phyloP scores from a whole-genome alignment of 2,113 vertebrate species.

The Nibea coibor region DNA sequence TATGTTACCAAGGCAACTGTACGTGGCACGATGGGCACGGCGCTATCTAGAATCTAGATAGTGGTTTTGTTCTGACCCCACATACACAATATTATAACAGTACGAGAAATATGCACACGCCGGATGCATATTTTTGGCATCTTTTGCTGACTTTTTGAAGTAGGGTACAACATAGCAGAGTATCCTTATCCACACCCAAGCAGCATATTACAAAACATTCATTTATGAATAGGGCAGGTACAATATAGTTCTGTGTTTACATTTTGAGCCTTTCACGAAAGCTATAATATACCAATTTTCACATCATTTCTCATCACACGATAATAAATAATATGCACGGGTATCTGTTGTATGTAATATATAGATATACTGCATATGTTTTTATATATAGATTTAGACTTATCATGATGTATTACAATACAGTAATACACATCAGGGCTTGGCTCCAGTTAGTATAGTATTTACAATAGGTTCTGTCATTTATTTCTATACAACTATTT shows the following conservation, averaged over 20 bases:
- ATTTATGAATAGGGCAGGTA: conserved; percentile 54
- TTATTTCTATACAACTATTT: conserved; percentile 71
- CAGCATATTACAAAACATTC: conserved; percentile 74
- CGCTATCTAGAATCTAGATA: conserved; percentile 68
- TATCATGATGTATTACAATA: conserved; percentile 53
- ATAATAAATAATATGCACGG: conserved; percentile 56
- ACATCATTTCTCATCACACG: conserved; percentile 54
- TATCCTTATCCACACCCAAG: conserved; percentile 65
- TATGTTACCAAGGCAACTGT: conserved; percentile 82
- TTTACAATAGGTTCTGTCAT: conserved; percentile 62
- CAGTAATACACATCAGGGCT: conserved; percentile 62
- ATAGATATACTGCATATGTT: conserved; percentile 66
- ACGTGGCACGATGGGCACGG: conserved; percentile 76
- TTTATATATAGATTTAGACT: conserved; percentile 13
- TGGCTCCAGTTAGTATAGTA: conserved; percentile 59
- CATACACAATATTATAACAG: conserved; percentile 67
- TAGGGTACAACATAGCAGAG: conserved; percentile 46
- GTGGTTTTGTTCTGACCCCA: conserved; percentile 68
- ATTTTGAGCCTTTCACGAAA: conserved; percentile 50
- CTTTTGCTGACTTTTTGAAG: conserved; percentile 60
- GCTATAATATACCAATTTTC: conserved; percentile 43
- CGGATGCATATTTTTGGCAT: conserved; percentile 75
- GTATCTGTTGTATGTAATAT: conserved; percentile 61
- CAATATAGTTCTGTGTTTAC: conserved; percentile 60
- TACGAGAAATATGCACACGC: conserved; percentile 70